A percentile compares a stretch with the other conserved stretches of the same genome.
These are phyloP conservation scores for Chironex yamaguchii DNA, from an alignment of 30 jellyfish, hydroid and myxozoan species.

Conservation along the genomic window DNA sequence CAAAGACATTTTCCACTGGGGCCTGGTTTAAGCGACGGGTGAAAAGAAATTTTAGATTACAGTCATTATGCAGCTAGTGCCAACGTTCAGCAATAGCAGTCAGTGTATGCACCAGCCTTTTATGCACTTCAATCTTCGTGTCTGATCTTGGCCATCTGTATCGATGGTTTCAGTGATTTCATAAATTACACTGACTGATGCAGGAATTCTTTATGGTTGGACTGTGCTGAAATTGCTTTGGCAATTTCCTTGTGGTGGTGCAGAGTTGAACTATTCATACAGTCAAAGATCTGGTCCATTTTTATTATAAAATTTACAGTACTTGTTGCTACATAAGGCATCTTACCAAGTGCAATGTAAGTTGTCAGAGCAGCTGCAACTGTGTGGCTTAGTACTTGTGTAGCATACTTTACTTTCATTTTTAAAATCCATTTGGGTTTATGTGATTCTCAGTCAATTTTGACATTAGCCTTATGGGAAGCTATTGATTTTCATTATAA, in stretches of 20 bases:
- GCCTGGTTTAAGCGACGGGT: constrained; percentile 46
- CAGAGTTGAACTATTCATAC: constrained; percentile 3
- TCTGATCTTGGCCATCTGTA: constrained; percentile 13
- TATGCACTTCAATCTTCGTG: constrained; percentile 5
- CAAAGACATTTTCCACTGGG: constrained; percentile 41
- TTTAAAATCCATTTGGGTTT: not conserved
- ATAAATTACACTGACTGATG: not conserved
- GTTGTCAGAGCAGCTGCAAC: constrained; percentile 21
- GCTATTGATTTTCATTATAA: not conserved
- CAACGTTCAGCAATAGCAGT: constrained; percentile 24
- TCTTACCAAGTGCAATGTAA: constrained; percentile 2
- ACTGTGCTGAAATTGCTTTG: constrained; percentile 12
- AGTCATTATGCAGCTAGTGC: not conserved
- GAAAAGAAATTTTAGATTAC: too few relatives aligned
- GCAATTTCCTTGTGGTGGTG: constrained; percentile 11
- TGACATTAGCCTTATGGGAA: not conserved
- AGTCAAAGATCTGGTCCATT: too few relatives aligned
- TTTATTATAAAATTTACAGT: too few relatives aligned
- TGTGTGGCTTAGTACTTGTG: constrained; percentile 35
- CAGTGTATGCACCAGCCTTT: constrained; percentile 55
- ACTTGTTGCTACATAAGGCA: constrained; percentile 20
- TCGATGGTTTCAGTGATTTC: constrained; percentile 16
- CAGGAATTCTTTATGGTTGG: constrained; percentile 18
- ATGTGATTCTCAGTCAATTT: constrained; percentile 5
- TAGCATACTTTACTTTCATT: constrained; percentile 49